These are phyloP conservation scores for Euplagia quadripunctaria DNA, from an alignment of 2,888 invertebrate genomes.

Conservation along the genomic window DNA sequence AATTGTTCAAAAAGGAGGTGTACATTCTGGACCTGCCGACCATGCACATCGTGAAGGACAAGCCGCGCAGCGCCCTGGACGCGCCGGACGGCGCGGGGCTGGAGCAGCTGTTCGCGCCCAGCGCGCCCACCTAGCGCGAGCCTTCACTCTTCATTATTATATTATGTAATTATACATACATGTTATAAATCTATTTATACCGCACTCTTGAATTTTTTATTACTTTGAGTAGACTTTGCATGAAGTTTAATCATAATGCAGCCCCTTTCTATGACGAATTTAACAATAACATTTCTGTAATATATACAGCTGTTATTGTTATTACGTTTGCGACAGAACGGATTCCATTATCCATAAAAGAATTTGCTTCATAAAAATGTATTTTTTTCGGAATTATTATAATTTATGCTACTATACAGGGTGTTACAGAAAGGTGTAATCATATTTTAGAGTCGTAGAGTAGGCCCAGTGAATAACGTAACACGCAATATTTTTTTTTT, in stretches of 20 bases:
- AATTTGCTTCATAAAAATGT: not conserved
- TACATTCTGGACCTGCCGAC: conserved; percentile 95
- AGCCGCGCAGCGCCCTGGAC: conserved; percentile 73
- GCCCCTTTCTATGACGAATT: not conserved
- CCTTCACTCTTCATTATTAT: conserved; percentile 48
- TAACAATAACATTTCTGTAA: not conserved
- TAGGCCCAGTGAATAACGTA: no score
- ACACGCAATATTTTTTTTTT: no score
- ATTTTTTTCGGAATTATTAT: no score
- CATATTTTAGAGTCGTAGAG: no score
- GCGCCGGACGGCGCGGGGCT: conserved; percentile 71
- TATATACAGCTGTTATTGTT: not conserved
- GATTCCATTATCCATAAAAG: not conserved
- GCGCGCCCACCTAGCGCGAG: conserved; percentile 69
- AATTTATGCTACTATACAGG: no score
- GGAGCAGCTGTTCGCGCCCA: conserved; percentile 71
- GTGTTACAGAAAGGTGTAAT: no score
- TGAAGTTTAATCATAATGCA: not conserved
- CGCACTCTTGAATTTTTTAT: conserved; percentile 38
- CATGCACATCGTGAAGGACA: conserved; percentile 79
- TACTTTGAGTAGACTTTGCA: not conserved
- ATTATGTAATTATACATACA: conserved; percentile 61
- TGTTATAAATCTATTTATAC: conserved; percentile 73
- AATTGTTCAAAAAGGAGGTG: conserved; percentile 95
- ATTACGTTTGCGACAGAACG: not conserved